Conservation (phyloP, 2,113 vertebrate species). For the Calidris pygmaea region DNA sequence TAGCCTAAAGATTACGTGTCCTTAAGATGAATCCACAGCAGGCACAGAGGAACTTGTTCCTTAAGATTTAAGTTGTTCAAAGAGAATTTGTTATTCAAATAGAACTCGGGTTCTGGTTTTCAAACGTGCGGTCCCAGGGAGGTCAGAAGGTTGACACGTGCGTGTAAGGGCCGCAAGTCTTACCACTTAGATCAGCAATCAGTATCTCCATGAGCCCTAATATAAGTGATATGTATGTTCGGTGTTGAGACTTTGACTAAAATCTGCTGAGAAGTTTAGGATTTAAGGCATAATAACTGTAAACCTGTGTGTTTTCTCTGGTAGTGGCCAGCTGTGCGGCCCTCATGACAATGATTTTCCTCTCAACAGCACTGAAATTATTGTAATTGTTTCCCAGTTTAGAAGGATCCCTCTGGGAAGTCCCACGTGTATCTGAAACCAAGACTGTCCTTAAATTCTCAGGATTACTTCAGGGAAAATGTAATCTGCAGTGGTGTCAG, state of each 20-base stretch:
- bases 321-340: not conserved
- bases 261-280: not conserved
- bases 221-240: not conserved
- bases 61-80: not conserved
- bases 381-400: not conserved
- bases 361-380: not conserved
- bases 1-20: not conserved
- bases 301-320: not conserved
- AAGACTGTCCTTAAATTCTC: not conserved
- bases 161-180: not conserved
- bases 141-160: not conserved
- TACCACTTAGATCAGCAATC: rapidly evolving
- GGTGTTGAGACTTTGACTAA: not conserved
- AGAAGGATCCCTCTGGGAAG: not conserved
- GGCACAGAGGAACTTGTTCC: not conserved
- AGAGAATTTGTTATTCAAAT: not conserved
- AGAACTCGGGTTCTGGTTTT: not conserved
- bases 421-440: not conserved
- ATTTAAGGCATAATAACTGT: not conserved
- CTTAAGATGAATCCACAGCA: not conserved
- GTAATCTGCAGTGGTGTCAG: not conserved
- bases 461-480: not conserved
- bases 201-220: not conserved
- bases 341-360: not conserved
- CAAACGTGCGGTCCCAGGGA: not conserved